A percentile compares a stretch with the other conserved stretches of the same genome.
These are phyloP conservation scores for Channallabes apus DNA, from an alignment of 2,797 vertebrate species.

Conservation along the genomic window DNA sequence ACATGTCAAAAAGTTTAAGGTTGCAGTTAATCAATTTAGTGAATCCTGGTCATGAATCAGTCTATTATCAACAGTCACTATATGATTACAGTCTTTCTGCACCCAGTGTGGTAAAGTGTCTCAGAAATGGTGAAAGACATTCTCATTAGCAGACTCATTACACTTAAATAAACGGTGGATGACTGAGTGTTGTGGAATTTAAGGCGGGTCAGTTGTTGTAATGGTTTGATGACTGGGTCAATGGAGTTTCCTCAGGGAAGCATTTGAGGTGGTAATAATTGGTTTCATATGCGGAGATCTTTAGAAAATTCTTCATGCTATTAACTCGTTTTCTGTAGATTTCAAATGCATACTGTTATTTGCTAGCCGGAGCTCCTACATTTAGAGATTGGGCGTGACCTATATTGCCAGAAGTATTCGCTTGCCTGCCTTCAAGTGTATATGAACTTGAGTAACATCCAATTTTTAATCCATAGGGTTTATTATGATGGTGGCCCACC, in stretches of 20 bases:
- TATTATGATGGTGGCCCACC: too few species aligned
- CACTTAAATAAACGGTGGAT: background rate
- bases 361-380: background rate
- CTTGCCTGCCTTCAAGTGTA: too few species aligned
- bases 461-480: too few species aligned
- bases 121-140: background rate
- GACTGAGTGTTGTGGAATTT: background rate
- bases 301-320: slow-evolving; percentile 15
- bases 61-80: background rate
- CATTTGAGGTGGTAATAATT: slow-evolving; percentile 32
- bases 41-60: background rate
- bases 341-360: background rate
- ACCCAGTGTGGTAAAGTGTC: background rate
- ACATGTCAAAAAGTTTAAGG: slow-evolving; percentile 15
- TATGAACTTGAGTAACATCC: too few species aligned
- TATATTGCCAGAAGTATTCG: too few species aligned
- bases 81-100: slow-evolving; percentile 28
- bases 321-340: slow-evolving; percentile 22
- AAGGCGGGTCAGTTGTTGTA: background rate
- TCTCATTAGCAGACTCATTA: background rate
- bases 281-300: slow-evolving; percentile 40
- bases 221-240: slow-evolving; percentile 14
- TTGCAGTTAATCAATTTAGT: background rate
- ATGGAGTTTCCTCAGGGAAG: background rate
- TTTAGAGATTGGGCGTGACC: background rate